Percentiles rank a stretch among this genome's conserved stretches.
Conservation (phyloP, 2,113 vertebrate genomes). For the Rhea americana region DNA sequence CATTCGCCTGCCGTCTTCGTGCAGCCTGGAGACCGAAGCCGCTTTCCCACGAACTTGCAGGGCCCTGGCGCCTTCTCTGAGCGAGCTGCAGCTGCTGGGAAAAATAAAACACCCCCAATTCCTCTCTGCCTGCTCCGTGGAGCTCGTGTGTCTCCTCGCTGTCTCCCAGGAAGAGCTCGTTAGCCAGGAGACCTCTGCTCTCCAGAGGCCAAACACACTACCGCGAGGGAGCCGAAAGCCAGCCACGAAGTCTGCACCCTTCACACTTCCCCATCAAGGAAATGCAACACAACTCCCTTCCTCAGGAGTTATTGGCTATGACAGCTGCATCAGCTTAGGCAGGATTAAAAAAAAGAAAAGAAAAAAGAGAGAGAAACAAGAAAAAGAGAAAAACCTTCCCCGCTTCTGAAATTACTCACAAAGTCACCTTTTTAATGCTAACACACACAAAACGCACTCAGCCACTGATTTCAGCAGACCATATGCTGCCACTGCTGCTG, state of each 20-base stretch:
- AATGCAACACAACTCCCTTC: not conserved
- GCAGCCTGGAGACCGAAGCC: not conserved
- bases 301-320: slow-evolving; percentile 32
- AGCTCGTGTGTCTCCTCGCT: not conserved
- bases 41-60: not conserved
- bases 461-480: slow-evolving; percentile 73
- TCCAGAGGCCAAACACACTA: not conserved
- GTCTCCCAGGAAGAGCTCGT: not conserved
- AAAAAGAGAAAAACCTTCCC: slow-evolving; percentile 25
- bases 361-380: not conserved
- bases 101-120: not conserved
- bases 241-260: not conserved
- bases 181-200: not conserved
- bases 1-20: not conserved
- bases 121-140: not conserved
- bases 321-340: slow-evolving; percentile 53
- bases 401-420: slow-evolving; percentile 68
- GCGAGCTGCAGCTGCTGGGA: not conserved
- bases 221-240: not conserved
- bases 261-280: not conserved
- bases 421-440: slow-evolving; percentile 79
- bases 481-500: slow-evolving; percentile 77
- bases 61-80: not conserved
- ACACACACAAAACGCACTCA: slow-evolving; percentile 57
- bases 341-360: slow-evolving; percentile 2